Evolutionary conservation across 2,113 vertebrate genomes (phyloP).

Genomic region (Nettapus auritus): DNA sequence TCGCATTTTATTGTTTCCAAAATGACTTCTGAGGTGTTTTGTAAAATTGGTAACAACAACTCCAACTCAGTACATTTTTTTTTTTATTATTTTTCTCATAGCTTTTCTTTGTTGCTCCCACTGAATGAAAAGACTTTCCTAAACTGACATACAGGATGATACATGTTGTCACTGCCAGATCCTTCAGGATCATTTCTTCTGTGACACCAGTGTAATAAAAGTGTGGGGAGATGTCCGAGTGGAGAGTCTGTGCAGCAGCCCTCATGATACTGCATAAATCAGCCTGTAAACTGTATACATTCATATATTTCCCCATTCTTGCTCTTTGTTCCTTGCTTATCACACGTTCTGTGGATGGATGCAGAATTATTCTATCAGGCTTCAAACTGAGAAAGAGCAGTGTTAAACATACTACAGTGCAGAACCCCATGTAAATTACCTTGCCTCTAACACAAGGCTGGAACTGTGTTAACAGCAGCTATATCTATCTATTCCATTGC

Average conservation of each 20-base stretch:
- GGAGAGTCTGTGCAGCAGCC: not conserved
- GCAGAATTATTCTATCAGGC: not conserved
- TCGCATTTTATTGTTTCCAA: not conserved
- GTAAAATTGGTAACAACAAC: not conserved
- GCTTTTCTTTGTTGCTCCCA: not conserved
- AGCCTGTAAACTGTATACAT: not conserved
- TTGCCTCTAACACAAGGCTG: not conserved
- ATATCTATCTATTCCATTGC: not conserved
- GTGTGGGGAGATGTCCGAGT: not conserved
- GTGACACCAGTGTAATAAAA: not conserved
- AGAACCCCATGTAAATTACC: not conserved
- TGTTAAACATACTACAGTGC: not conserved
- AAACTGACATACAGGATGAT: not conserved
- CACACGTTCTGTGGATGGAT: not conserved
- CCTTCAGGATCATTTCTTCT: not conserved
- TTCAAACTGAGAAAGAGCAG: not conserved
- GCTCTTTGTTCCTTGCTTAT: not conserved
- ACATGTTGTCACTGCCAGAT: not conserved
- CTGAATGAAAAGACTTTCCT: not conserved
- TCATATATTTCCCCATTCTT: not conserved
- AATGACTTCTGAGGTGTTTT: not conserved
- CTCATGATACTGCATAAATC: not conserved
- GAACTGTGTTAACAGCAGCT: not conserved
- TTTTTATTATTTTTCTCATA: not conserved
- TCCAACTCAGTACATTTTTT: not conserved